Evolutionary conservation across 2,888 invertebrate species (phyloP), one percentile per base, ranked within the genome.

Genomic region (Cerastoderma edule): DNA sequence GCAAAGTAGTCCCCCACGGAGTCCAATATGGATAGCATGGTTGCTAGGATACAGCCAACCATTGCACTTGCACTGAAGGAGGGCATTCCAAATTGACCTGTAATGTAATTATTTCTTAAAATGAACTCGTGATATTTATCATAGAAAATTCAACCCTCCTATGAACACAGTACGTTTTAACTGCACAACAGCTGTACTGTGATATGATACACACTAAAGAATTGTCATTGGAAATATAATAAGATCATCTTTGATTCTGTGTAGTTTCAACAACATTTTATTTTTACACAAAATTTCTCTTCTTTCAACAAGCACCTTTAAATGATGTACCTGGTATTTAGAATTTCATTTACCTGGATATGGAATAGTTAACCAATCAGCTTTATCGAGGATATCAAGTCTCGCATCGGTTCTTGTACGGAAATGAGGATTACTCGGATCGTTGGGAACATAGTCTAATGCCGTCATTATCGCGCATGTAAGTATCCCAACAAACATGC

Each of bases 1-100:
- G 97, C 97, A 63, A 96, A 96, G 93, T 97, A 97, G 92, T 97
- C 97, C 87, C 96, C 96, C 79, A 97, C 95, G 33, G 89, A 89
- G 56, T 91, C 91, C 16, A 91, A 67, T 10, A 91, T 83, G 0
- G 91, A 91, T 16, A 88, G 72, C 16, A 90, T 46, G 6, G 89
- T 89, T 2, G 87, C 88, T 27, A 90, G 78, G 1, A 90, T 71
- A 68, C 90, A 88, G 22, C 87, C 88, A n/a, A 89, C 79, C 60
- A 89, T 76, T 0, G 88, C 88, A 27, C 84, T 86, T 0, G 80
- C 65, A 72, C 83, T 85, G 64, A 91, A 88, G 13, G 66, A 33
- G 0, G 89, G 87, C 0, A 72, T 46, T 10, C 89, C 90, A 75
- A 87, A 91, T 70, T 90, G 89, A 56, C 88, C 88, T 89, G 80